Base-by-base conservation (phyloP, 2,113 vertebrate species). In the Tachysurus fulvidraco region DNA sequence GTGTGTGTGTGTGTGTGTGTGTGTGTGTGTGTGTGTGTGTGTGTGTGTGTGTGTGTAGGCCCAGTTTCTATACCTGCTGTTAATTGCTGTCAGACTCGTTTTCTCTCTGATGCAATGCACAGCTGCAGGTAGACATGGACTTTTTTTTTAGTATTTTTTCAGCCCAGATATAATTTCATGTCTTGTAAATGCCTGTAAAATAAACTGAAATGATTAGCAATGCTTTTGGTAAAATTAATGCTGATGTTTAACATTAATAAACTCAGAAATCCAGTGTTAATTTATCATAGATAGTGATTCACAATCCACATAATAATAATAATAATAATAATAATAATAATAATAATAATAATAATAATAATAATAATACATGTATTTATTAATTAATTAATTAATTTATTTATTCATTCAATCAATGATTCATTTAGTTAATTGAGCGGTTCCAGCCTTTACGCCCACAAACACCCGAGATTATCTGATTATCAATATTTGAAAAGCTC, bases 11-110 rank as follows among this genome's bases (percentile, higher is more conserved):
- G 28, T 30, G 30, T 71, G 67, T 44, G 36, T 71, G 67, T 71
- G 69, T 44, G 69, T 73, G 69, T 73, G 69, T 73, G 67, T 74
- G 36, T 80, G 57, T 81, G 36, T 81, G 30, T 81, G 55, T 81
- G 55, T 81, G 79, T 81, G 79, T 81, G 79, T 64, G 12, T 69
- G 44, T 83, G 62, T 67, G 19, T 46, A 5, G 23, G 12, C 44
- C 36, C 14, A 64, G 36, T 46, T 82, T 65, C 80, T 50, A 19
- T 64, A 85, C 8, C 5, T 85, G 52, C 21, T 28, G 50, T 36
- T 54, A 30, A 10, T 62, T 46, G 36, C 28, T 44, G 9, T 60
- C 23, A 81, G 36, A 46, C 60, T 65, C 16, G 50, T 80, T 57
- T 81, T 41, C 17, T 60, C 59, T 8, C 21, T 28, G 25, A 52